Evolutionary conservation across 2,797 vertebrate species (phyloP).

Genomic region (Falco berigora): DNA sequence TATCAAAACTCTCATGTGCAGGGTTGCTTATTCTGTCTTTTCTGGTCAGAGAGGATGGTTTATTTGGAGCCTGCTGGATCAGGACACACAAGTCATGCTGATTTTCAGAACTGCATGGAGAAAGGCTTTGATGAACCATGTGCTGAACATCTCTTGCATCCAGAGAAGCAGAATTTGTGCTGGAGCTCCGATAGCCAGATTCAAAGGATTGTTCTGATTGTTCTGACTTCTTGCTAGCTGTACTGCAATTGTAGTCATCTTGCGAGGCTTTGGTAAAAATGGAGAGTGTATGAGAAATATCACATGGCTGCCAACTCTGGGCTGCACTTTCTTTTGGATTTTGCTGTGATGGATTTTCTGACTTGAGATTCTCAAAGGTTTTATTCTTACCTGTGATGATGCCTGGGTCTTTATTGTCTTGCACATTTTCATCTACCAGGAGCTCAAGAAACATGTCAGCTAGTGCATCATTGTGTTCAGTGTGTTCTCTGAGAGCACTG

Average conservation of each 20-base stretch:
- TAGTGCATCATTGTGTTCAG: constrained; percentile 40
- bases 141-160: neutral
- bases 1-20: neutral
- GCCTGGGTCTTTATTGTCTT: neutral
- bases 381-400: neutral
- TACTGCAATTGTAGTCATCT: neutral
- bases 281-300: neutral
- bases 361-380: neutral
- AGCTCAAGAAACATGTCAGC: constrained; percentile 62
- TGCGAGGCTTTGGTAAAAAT: neutral
- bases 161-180: constrained; percentile 3
- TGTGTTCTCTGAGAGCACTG: neutral
- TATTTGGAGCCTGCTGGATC: neutral
- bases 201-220: constrained; percentile 26
- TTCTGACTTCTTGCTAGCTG: constrained; percentile 19
- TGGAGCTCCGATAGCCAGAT: constrained; percentile 36
- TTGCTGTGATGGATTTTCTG: neutral
- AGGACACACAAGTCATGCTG: neutral
- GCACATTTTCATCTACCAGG: neutral
- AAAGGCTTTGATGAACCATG: neutral
- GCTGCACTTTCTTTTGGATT: neutral
- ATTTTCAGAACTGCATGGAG: neutral
- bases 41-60: neutral
- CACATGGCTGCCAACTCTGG: neutral
- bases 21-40: neutral